Conservation (phyloP, 2,888 invertebrate genomes). For the Leptinotarsa peninsularis region DNA sequence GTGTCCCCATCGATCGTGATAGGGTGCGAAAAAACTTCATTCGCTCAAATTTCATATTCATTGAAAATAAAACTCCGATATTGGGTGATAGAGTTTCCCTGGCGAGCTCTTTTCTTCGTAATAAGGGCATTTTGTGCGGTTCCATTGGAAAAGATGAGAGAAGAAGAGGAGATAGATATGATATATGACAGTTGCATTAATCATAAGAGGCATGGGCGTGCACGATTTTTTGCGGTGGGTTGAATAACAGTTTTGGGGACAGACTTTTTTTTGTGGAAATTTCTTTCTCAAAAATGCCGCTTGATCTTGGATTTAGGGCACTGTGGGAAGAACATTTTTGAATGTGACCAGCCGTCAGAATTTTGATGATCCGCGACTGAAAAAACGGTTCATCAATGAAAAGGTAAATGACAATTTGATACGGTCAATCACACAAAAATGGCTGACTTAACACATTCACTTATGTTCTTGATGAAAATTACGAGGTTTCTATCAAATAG, state of each 20-base stretch:
- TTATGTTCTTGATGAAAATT: no score
- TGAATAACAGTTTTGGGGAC: background rate
- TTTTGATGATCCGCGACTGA: no score
- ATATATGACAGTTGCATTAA: conserved; percentile 25
- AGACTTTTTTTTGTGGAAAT: background rate
- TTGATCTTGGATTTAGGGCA: no score
- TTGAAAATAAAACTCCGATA: conserved; percentile 50
- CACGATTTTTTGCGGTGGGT: background rate
- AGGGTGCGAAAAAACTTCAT: conserved; percentile 45
- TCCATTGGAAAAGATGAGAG: conserved; percentile 1
- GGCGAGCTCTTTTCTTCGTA: conserved; percentile 39
- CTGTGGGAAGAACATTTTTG: no score
- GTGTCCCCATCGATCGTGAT: conserved; percentile 44
- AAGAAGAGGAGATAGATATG: conserved; percentile 18
- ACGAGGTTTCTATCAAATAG: no score
- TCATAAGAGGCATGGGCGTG: conserved; percentile 3
- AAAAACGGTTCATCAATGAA: no score
- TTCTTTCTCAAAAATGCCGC: no score
- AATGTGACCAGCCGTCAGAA: no score
- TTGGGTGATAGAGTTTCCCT: conserved; percentile 42
- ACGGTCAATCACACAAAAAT: no score
- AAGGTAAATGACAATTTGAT: no score
- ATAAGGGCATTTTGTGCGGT: conserved; percentile 38
- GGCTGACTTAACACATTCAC: no score
- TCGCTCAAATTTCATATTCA: conserved; percentile 52